phyloP scores from a whole-genome alignment of 1,140 invertebrate species.

The silkworm (Bombyx mori) region ASM3026992v2 NC_085123.1:16696501-16697000 shows the following conservation, averaged over 20 bases:
- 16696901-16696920: conserved; percentile 73
- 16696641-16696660: no score
- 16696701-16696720: no score
- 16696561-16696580: no score
- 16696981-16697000: conserved; percentile 76
- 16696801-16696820: neutral
- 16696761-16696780: neutral
- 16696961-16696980: conserved; percentile 77
- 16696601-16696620: no score
- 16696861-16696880: neutral
- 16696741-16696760: neutral
- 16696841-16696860: neutral
- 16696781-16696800: neutral
- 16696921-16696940: conserved; percentile 85
- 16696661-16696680: no score
- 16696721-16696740: no score
- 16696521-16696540: no score
- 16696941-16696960: conserved; percentile 83
- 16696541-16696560: no score
- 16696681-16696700: no score
- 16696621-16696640: no score
- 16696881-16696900: neutral
- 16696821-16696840: neutral
- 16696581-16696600: no score
- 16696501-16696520: no score